Percentiles rank a stretch among this genome's conserved stretches.
Conservation (phyloP, 2,888 invertebrate genomes). For the Agrotis segetum region DNA sequence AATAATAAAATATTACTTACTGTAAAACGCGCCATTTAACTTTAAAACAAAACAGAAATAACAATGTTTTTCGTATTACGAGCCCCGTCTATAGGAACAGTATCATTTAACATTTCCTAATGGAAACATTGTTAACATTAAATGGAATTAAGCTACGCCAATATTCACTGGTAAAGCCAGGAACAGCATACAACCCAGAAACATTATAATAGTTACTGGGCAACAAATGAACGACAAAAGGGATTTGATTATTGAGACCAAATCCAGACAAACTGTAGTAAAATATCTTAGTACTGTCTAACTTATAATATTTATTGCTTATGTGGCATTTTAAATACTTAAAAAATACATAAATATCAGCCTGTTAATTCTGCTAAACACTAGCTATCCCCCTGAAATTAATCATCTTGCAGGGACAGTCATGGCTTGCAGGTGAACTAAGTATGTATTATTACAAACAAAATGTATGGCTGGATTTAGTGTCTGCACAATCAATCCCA, state of each 20-base stretch:
- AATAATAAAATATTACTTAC: slow-evolving; percentile 22
- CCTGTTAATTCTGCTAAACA: slow-evolving; percentile 13
- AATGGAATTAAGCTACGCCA: slow-evolving; percentile 47
- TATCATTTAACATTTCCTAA: slow-evolving; percentile 53
- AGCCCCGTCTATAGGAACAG: slow-evolving; percentile 72
- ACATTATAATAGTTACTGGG: slow-evolving; percentile 27
- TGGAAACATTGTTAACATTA: slow-evolving; percentile 44
- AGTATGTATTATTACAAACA: slow-evolving; percentile 11
- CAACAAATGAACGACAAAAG: slow-evolving; percentile 33
- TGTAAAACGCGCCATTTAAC: slow-evolving; percentile 33
- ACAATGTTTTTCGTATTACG: slow-evolving; percentile 7
- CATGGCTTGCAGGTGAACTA: slow-evolving; percentile 5
- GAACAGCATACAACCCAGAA: slow-evolving; percentile 37
- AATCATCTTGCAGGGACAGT: neutral
- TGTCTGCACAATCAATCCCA: slow-evolving; percentile 3
- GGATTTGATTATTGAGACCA: slow-evolving; percentile 3
- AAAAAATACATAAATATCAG: slow-evolving; percentile 52
- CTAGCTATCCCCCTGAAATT: slow-evolving; percentile 2
- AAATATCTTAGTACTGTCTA: slow-evolving; percentile 38
- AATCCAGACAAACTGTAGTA: slow-evolving; percentile 13
- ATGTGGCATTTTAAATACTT: slow-evolving; percentile 36
- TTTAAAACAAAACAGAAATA: slow-evolving; percentile 35
- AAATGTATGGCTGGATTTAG: slow-evolving; percentile 23
- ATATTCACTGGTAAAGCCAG: slow-evolving; percentile 61
- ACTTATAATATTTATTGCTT: slow-evolving; percentile 50